Evolutionary conservation across 2,888 invertebrate genomes (phyloP), one percentile per base, ranked within the genome.

Genomic region (Carabus problematicus): DNA sequence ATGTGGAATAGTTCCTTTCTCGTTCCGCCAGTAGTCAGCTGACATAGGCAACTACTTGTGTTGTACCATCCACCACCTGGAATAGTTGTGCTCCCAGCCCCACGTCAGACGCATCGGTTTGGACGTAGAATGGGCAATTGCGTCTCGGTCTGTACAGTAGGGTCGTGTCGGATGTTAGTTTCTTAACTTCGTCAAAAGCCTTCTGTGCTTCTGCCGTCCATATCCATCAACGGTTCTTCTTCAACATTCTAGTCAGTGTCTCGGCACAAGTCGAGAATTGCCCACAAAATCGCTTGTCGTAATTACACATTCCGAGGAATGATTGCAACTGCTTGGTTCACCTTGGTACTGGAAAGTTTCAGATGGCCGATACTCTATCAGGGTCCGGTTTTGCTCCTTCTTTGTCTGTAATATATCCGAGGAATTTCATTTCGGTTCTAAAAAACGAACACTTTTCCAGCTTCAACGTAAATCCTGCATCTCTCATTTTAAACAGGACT

Each of bases 1-100:
- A 74, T 71, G 79, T 78, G 11, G 76, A 73, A 71, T 80, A 80
- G 16, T 75, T 74, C 49, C 73, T 71, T 70, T 81, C 78, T 7
- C 77, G 70, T 43, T 29, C 47, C n/a, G 74, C 76, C 16, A 81
- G 70, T 3, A 75, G 73, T 66, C 76, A 70, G 29, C 79, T 75
- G 8, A 77, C 76, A 72, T 74, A 76, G n/a, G 19, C 16, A 4
- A 56, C 29, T 29, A 12, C 56, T 39, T 18, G 16, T 29, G 4
- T n/a, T 4, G 18, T 18, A n/a, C 56, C 56, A 18, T 56, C 29
- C 8, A 9, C 7, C 29, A 9, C n/a, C 7, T 56, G 19, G 19
- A 6, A 18, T 9, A 56, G 9, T 6, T 19, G 8, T 29, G 56
- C 56, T 7, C 56, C 56, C 2, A 56, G 16, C 12, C 56, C 56